Base-by-base conservation (phyloP, 1,140 invertebrate species). In the Formica exsecta region DNA sequence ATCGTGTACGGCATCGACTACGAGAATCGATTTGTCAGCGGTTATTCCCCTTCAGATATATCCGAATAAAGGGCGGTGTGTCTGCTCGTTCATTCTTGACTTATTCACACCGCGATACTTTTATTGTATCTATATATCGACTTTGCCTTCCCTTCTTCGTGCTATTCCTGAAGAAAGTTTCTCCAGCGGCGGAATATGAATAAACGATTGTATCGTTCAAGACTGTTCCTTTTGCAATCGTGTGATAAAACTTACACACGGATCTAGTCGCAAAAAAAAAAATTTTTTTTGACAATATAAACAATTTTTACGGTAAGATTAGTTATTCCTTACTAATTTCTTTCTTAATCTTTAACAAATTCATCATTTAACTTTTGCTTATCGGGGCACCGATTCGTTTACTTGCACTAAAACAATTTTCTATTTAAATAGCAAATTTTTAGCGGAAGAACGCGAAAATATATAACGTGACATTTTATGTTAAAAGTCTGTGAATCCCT, bases 1-100 rank as follows among this genome's bases (percentile, higher is more conserved):
- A 80, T 70, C 51, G 68, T 61, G 54, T 51, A 32, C 16, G 22
- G 41, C 36, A 59, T 59, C 57, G 57, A 6, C 44, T 29, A 36
- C 76, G 51, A 59, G 61, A 89, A 90, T 90, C 80, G 89, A 89
- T 90, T 85, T 64, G 87, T 89, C 85, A 84, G 88, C 76, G 79
- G 68, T 80, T 85, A 89, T 90, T 89, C 85, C 88, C 88, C 88
- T 75, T 90, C 85, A 68, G 11, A 87, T 89, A 57, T 71, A 68
- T 89, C 54, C 74, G 64, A 74, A 87, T 79, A 87, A 86, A 66
- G 73, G 66, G 29, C 54, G 68, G 75, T 22, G 65, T 36, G 59
- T 41, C 57, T 32, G 32, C 48, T 51, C 36, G 71, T 76, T 7
- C 70, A 65, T 68, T 73, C 41, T 81, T 77, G 61, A 89, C 73